phyloP scores from a whole-genome alignment of 2,888 invertebrate genomes.

The Alviniconcha strummeri region DNA sequence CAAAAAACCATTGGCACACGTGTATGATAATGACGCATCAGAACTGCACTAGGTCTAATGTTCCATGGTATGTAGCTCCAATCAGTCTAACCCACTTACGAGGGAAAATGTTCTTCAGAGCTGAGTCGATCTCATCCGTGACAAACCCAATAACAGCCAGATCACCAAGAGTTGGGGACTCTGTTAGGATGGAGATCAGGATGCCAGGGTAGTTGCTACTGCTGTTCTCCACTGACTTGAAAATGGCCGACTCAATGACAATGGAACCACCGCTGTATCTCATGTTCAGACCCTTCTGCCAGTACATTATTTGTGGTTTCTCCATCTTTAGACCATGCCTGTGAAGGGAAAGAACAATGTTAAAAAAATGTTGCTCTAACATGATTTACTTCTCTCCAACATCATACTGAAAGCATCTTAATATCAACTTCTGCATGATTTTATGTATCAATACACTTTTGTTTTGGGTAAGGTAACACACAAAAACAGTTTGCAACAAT shows the following conservation, averaged over 20 bases:
- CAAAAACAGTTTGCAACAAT: too few species aligned
- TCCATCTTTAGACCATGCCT: constrained; percentile 7
- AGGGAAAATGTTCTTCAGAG: constrained; percentile 26
- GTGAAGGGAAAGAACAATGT: background rate
- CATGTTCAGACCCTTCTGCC: constrained; percentile 26
- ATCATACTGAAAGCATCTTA: too few species aligned
- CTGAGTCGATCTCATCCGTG: constrained; percentile 24
- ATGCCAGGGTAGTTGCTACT: background rate
- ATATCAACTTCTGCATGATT: too few species aligned
- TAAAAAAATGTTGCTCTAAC: background rate
- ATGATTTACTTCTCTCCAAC: too few species aligned
- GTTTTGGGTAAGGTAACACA: too few species aligned
- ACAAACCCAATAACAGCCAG: constrained; percentile 25
- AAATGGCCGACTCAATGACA: constrained; percentile 18
- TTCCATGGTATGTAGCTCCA: too few species aligned
- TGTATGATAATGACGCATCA: too few species aligned
- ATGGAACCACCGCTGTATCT: constrained; percentile 19
- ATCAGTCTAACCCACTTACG: constrained; percentile 11
- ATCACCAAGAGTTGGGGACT: background rate
- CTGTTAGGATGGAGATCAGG: constrained; percentile 22
- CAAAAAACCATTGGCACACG: too few species aligned
- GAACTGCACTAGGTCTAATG: too few species aligned
- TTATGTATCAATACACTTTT: too few species aligned
- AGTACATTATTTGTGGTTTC: constrained; percentile 20
- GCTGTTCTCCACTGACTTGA: background rate